Evolutionary conservation across 2,888 invertebrate species (phyloP).

Genomic region (Perithous albicinctus): DNA sequence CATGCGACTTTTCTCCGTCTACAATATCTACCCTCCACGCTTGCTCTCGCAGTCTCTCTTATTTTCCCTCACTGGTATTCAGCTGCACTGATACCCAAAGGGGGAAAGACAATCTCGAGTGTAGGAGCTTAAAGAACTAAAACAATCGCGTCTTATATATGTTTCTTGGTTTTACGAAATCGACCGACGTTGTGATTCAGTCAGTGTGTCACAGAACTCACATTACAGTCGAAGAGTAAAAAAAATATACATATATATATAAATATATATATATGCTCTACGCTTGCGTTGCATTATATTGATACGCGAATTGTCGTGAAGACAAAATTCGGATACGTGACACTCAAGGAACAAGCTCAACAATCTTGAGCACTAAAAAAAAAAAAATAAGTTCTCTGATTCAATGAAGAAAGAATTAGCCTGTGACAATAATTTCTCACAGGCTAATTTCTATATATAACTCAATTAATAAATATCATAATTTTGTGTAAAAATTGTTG

Average conservation of each 20-base stretch:
- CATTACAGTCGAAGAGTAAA: conserved; percentile 23
- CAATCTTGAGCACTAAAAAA: neutral
- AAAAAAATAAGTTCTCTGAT: neutral
- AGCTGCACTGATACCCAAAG: neutral
- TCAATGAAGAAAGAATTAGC: neutral
- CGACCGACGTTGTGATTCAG: conserved; percentile 27
- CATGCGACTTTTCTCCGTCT: conserved; percentile 7
- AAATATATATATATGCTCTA: no score
- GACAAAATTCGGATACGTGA: neutral
- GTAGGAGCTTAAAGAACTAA: conserved; percentile 13
- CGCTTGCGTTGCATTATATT: conserved; percentile 35
- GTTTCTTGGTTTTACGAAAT: conserved; percentile 1
- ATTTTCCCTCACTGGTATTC: conserved; percentile 27
- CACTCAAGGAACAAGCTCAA: neutral
- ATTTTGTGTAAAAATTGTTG: no score
- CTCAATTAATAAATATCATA: no score
- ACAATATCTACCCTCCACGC: neutral
- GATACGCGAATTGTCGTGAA: neutral
- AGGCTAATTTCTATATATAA: no score
- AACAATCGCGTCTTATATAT: neutral
- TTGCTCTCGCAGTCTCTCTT: neutral
- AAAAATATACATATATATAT: no score
- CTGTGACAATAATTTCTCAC: no score
- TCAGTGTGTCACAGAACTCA: conserved; percentile 46
- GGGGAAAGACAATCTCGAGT: conserved; percentile 30